These are phyloP conservation scores for Tetragnatha versicolor DNA, from an alignment of 1,140 invertebrate genomes.

Conservation along the genomic window DNA sequence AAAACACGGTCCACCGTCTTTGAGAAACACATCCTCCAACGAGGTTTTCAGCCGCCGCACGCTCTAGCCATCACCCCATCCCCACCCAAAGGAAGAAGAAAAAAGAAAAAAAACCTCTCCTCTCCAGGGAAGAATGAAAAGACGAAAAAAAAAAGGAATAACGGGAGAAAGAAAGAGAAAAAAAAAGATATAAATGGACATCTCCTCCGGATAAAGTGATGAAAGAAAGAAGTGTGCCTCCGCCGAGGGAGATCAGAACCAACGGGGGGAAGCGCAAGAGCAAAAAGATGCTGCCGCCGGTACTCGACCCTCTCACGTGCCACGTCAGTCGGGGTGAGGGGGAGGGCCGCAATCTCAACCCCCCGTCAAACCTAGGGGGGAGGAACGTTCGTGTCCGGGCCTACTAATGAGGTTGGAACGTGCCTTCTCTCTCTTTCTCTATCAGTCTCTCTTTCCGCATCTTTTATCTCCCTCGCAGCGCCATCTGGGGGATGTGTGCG, in stretches of 20 bases:
- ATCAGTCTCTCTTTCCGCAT: constrained; percentile 38
- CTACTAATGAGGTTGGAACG: constrained; percentile 51
- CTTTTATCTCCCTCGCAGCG: constrained; percentile 45
- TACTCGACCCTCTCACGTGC: constrained; percentile 50
- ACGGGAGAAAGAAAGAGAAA: not conserved
- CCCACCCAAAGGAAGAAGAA: too few species aligned
- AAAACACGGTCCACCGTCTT: too few species aligned
- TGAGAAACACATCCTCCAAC: too few species aligned
- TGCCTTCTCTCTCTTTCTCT: constrained; percentile 16
- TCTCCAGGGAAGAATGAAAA: too few species aligned
- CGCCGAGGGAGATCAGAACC: constrained; percentile 39
- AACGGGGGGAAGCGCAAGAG: constrained; percentile 38
- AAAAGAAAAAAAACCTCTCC: too few species aligned
- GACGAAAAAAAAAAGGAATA: not conserved
- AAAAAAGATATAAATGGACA: constrained; percentile 36
- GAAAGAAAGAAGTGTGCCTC: constrained; percentile 42
- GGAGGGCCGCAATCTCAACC: constrained; percentile 7
- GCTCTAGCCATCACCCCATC: too few species aligned
- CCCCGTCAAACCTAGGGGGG: constrained; percentile 23
- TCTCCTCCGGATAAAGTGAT: constrained; percentile 45
- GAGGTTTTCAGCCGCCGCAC: too few species aligned
- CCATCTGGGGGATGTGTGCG: constrained; percentile 35
- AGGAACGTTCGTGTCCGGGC: constrained; percentile 39
- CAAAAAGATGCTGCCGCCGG: constrained; percentile 32
- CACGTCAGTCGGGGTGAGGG: constrained; percentile 43